These are phyloP conservation scores for Ichneumoninae sp. DNA, from an alignment of 2,888 invertebrate genomes.

Conservation along the genomic window DNA sequence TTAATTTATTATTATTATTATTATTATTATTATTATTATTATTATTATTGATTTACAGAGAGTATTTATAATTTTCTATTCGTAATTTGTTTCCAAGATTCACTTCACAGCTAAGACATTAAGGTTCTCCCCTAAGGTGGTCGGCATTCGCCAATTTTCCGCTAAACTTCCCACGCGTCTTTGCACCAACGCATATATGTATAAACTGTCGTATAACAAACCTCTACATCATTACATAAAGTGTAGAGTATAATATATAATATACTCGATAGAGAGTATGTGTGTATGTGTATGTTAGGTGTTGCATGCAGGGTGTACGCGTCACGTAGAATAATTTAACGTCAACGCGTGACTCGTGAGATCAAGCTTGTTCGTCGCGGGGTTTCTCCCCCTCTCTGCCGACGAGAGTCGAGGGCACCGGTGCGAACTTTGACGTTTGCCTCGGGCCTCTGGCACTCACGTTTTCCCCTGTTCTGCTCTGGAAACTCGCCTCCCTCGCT, in stretches of 20 bases:
- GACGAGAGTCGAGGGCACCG: slow-evolving; percentile 26
- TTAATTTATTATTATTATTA: too few relatives aligned
- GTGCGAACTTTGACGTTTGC: slow-evolving; percentile 58
- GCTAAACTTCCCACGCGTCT: background rate
- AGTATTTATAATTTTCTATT: too few relatives aligned
- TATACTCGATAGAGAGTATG: background rate
- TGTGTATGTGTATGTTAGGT: slow-evolving; percentile 6
- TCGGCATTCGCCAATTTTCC: background rate
- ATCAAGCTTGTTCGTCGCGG: slow-evolving; percentile 44
- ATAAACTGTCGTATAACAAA: slow-evolving; percentile 41
- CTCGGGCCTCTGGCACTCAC: slow-evolving; percentile 12
- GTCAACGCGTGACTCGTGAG: slow-evolving; percentile 53
- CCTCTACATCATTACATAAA: slow-evolving; percentile 28
- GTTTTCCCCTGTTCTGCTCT: background rate
- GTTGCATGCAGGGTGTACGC: slow-evolving; percentile 38
- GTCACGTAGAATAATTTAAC: slow-evolving; percentile 63
- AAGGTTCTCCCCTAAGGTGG: background rate
- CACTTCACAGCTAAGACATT: background rate
- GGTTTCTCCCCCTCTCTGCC: slow-evolving; percentile 3
- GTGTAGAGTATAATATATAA: background rate
- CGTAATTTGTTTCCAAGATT: too few relatives aligned
- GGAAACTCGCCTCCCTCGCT: background rate
- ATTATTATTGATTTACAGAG: too few relatives aligned
- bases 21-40: too few relatives aligned
- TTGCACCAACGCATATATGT: background rate